Evolutionary conservation across 2,888 invertebrate genomes (phyloP), one percentile per base, ranked within the genome.

Genomic region (Scaptomyza reducta): DNA sequence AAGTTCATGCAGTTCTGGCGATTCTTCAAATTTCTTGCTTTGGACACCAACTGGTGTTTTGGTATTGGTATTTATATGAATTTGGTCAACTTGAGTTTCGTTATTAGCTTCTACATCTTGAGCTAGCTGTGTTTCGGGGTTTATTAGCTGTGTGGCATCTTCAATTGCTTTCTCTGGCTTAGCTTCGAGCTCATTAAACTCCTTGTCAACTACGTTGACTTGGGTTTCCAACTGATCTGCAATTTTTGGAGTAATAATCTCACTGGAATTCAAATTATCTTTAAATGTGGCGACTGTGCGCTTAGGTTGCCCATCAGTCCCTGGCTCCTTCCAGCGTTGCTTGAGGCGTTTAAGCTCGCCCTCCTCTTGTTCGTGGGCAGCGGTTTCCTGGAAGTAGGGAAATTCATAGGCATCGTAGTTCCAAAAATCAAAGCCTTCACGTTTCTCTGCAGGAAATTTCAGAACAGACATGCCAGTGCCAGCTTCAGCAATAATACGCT

Each of bases 401-500:
- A 86, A 79, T 33, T 86, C 70, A 18, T 85, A 87, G 13, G 86
- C 62, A 2, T 77, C 67, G 47, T 88, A 90, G 27, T 90, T 76
- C 90, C 90, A 91, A 38, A 90, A 78, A 54, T 90, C 75, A 0
- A 74, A 62, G 6, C 67, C 76, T 5, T 59, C 38, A 3, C 31
- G 33, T 0, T 44, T 45, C 7, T 74, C 70, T 1, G 0, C 92
- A 0, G 93, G 92, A 67, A 93, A 91, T 79, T 92, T 92, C 0
- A 93, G 79, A 11, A 94, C 90, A 10, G 91, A 91, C 89, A 94
- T 92, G 18, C 92, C 91, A 10, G 88, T 80, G 1, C 93, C 94
- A 54, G 95, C 93, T n/a, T 92, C 90, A 3, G 92, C 91, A 35
- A 96, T 89, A 46, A 95, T 92, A 51, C 92, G 90, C 79, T 92